phyloP scores from a whole-genome alignment of 2,113 vertebrate species.

The Indicator indicator region DNA sequence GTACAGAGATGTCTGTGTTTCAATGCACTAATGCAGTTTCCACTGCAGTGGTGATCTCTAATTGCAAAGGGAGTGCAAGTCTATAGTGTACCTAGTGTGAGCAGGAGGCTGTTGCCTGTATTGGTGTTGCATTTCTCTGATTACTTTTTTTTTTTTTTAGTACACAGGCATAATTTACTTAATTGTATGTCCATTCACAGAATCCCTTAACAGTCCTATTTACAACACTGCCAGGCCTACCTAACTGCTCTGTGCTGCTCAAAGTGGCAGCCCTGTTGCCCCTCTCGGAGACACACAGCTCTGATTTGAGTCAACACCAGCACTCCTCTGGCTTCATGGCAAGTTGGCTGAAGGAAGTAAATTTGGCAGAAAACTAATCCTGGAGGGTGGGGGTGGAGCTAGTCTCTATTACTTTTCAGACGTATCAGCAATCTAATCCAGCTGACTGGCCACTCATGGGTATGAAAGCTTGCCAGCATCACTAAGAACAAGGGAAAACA shows the following conservation, averaged over 20 bases:
- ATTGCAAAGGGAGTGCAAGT: background rate
- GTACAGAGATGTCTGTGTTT: background rate
- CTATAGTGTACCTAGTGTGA: background rate
- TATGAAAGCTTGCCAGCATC: background rate
- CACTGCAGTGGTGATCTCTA: background rate
- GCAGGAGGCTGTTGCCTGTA: background rate
- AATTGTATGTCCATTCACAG: background rate
- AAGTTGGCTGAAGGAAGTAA: background rate
- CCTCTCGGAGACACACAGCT: background rate
- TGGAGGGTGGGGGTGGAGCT: background rate
- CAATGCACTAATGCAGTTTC: background rate
- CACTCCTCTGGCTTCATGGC: background rate
- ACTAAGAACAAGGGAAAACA: background rate
- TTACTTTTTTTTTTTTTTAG: too few relatives aligned
- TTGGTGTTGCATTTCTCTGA: background rate
- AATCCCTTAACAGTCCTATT: background rate
- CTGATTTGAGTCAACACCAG: background rate
- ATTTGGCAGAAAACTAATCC: background rate
- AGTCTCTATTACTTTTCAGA: background rate
- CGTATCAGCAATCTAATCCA: background rate
- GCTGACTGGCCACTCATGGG: background rate
- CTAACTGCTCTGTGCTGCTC: background rate
- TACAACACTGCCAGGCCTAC: fast-evolving
- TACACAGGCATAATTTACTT: background rate
- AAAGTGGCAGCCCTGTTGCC: background rate